Conservation (phyloP, 2,888 invertebrate genomes). For the Steromphala cineraria region DNA sequence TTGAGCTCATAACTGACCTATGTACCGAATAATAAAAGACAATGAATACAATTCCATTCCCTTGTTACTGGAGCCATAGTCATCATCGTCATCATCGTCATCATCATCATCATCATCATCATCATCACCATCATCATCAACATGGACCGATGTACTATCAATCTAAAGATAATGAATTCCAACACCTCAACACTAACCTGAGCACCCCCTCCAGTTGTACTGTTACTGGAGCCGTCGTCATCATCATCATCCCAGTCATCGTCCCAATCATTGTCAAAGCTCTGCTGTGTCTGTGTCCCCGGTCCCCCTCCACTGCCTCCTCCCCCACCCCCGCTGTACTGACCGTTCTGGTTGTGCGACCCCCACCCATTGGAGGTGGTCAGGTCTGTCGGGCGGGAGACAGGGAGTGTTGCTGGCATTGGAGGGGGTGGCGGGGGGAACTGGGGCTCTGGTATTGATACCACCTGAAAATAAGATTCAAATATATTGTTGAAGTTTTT, state of each 20-base stretch:
- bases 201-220: constrained; percentile 40
- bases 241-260: constrained; percentile 84
- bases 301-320: constrained; percentile 27
- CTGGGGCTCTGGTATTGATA: constrained; percentile 70
- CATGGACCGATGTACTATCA: too few relatives aligned
- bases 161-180: too few relatives aligned
- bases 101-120: too few relatives aligned
- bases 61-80: too few relatives aligned
- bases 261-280: constrained; percentile 87
- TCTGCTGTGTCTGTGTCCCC: constrained; percentile 40
- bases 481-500: neutral
- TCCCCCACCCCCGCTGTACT: neutral
- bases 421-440: constrained; percentile 73
- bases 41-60: too few relatives aligned
- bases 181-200: too few relatives aligned
- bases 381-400: neutral
- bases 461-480: constrained; percentile 42
- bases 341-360: constrained; percentile 18
- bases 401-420: constrained; percentile 35
- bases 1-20: too few relatives aligned
- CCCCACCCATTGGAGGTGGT: constrained; percentile 1
- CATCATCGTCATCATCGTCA: too few relatives aligned
- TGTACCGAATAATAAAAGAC: too few relatives aligned
- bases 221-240: constrained; percentile 58
- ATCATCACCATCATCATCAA: too few relatives aligned